A percentile compares a stretch with the other conserved stretches of the same genome.
Evolutionary conservation across 2,113 vertebrate genomes (phyloP).

Genomic region (Daphoenositta chrysoptera): DNA sequence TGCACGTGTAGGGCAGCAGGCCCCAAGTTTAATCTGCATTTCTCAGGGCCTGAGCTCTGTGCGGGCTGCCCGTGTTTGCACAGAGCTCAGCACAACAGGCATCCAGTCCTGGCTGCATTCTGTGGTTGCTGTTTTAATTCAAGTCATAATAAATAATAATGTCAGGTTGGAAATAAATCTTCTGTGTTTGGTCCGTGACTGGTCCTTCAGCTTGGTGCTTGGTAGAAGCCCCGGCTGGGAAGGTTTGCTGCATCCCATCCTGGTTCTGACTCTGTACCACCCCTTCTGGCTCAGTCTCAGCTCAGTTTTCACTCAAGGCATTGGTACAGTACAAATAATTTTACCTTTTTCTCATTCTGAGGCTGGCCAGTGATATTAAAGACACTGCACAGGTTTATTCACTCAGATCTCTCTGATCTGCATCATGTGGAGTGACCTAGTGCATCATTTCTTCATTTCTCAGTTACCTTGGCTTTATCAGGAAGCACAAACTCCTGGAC

Average conservation of each 20-base stretch:
- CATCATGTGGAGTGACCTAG: background rate
- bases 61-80: background rate
- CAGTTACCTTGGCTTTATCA: background rate
- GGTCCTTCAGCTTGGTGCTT: background rate
- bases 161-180: constrained; percentile 6
- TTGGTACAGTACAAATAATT: background rate
- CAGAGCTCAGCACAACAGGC: background rate
- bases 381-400: background rate
- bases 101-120: background rate
- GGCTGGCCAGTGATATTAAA: background rate
- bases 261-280: background rate
- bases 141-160: background rate
- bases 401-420: background rate
- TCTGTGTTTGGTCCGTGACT: background rate
- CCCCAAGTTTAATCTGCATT: background rate
- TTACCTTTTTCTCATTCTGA: background rate
- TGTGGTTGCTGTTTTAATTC: background rate
- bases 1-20: background rate
- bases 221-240: background rate
- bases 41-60: background rate
- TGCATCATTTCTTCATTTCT: background rate
- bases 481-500: background rate
- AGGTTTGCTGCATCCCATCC: background rate
- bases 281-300: background rate
- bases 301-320: background rate